These are phyloP conservation scores for Acleris laterana DNA, from an alignment of 2,888 invertebrate genomes.

Conservation along the genomic window DNA sequence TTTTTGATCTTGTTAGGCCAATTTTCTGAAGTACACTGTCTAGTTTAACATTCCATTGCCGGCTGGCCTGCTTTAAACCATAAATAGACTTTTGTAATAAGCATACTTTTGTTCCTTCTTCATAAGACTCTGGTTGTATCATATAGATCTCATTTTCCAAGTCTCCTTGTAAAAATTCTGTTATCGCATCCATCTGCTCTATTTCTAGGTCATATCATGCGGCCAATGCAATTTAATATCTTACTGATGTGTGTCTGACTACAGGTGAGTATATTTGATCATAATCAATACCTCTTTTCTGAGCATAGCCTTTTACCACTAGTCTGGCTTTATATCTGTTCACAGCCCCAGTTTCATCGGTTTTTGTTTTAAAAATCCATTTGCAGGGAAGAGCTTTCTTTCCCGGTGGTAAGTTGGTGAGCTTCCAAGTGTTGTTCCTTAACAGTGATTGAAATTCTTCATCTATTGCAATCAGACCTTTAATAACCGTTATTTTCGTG, in stretches of 20 bases:
- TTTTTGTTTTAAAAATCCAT: conserved; percentile 16
- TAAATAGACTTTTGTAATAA: conserved; percentile 39
- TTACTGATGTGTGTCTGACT: neutral
- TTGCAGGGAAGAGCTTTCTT: conserved; percentile 30
- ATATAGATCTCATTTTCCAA: conserved; percentile 41
- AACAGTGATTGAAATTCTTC: neutral
- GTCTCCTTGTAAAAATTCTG: conserved; percentile 41
- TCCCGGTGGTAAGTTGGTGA: conserved; percentile 28
- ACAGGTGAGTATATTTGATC: conserved; percentile 21
- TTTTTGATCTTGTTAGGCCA: conserved; percentile 40
- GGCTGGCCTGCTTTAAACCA: conserved; percentile 41
- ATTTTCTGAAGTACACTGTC: conserved; percentile 40
- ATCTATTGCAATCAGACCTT: no score
- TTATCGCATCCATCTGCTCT: conserved; percentile 41
- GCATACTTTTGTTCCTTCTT: conserved; percentile 40
- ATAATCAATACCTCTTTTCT: no score
- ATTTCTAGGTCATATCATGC: conserved; percentile 33
- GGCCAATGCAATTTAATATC: conserved; percentile 35
- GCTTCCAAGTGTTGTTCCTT: conserved; percentile 32
- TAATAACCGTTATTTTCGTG: no score
- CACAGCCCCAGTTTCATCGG: conserved; percentile 34
- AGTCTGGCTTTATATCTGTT: conserved; percentile 38
- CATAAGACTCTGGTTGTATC: conserved; percentile 31
- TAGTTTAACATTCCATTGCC: conserved; percentile 44
- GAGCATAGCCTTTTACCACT: no score